Evolutionary conservation across 2,797 vertebrate genomes (phyloP).

Genomic region (Aeoliscus strigatus): DNA sequence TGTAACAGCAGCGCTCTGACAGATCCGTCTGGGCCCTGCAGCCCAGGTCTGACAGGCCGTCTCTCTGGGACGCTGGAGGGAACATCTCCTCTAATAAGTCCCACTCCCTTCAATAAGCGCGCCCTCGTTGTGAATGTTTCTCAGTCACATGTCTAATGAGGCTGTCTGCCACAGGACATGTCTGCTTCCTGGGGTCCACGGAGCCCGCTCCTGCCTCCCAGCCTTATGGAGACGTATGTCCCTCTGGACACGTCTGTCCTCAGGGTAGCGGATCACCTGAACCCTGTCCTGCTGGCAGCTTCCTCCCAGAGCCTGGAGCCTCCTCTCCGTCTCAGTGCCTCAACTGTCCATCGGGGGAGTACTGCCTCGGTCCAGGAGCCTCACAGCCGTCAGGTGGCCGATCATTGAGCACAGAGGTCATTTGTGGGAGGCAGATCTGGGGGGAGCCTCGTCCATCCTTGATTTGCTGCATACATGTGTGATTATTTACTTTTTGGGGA

Average conservation of each 20-base stretch:
- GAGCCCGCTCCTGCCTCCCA: constrained; percentile 68
- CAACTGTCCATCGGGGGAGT: constrained; percentile 79
- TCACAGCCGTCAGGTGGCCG: constrained; percentile 68
- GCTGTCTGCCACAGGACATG: constrained; percentile 66
- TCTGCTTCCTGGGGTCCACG: constrained; percentile 66
- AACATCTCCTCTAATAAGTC: constrained; percentile 5
- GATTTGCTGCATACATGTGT: no score
- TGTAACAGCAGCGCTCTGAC: constrained; percentile 73
- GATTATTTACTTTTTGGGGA: no score
- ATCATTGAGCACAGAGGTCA: no score
- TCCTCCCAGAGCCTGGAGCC: constrained; percentile 73
- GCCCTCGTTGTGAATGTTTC: constrained; percentile 9
- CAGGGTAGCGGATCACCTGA: constrained; percentile 73
- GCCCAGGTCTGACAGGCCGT: constrained; percentile 69
- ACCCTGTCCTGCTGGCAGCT: constrained; percentile 82
- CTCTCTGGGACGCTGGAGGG: constrained; percentile 10
- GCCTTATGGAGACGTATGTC: constrained; percentile 83
- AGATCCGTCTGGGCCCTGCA: constrained; percentile 81
- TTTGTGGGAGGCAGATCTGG: no score
- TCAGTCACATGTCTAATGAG: constrained; percentile 21
- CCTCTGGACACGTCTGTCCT: constrained; percentile 85
- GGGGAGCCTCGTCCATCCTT: no score
- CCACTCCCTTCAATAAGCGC: neutral
- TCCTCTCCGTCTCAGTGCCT: constrained; percentile 72
- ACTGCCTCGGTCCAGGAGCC: constrained; percentile 72